These are phyloP conservation scores for Cyanoderma ruficeps DNA, from an alignment of 2,113 vertebrate genomes.

Conservation along the genomic window DNA sequence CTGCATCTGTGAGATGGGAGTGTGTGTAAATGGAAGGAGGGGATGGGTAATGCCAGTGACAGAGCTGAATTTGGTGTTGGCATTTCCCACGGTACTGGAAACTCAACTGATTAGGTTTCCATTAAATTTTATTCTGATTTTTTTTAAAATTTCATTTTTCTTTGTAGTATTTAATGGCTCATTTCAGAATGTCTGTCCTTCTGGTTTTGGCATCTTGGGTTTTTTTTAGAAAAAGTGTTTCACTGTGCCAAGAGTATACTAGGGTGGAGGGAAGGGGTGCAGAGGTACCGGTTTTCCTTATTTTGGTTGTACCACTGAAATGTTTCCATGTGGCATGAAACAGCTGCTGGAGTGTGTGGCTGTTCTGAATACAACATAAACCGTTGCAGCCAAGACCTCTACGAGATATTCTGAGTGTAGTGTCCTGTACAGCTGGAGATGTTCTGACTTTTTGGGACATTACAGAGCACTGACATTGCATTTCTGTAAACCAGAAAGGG, in stretches of 20 bases:
- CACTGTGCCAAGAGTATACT: not conserved
- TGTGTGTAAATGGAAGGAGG: not conserved
- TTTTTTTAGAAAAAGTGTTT: not conserved
- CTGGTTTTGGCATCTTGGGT: not conserved
- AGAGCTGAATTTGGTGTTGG: not conserved
- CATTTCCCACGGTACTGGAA: not conserved
- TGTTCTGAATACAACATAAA: not conserved
- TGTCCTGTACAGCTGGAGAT: not conserved
- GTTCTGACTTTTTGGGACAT: not conserved
- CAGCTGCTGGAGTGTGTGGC: not conserved
- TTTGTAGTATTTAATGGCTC: not conserved
- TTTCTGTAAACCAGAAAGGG: not conserved
- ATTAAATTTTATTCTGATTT: not conserved
- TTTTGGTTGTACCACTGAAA: not conserved
- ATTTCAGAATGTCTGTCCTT: not conserved
- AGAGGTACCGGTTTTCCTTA: not conserved
- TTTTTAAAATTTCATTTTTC: not conserved
- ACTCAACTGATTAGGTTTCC: not conserved
- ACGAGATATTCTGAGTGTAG: fast-evolving
- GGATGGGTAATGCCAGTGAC: not conserved
- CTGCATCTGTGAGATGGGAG: not conserved
- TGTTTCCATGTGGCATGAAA: not conserved
- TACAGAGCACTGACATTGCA: not conserved
- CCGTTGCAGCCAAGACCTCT: not conserved
- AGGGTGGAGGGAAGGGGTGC: not conserved